Evolutionary conservation across 2,888 invertebrate species (phyloP).

Genomic region (Pecten maximus): DNA sequence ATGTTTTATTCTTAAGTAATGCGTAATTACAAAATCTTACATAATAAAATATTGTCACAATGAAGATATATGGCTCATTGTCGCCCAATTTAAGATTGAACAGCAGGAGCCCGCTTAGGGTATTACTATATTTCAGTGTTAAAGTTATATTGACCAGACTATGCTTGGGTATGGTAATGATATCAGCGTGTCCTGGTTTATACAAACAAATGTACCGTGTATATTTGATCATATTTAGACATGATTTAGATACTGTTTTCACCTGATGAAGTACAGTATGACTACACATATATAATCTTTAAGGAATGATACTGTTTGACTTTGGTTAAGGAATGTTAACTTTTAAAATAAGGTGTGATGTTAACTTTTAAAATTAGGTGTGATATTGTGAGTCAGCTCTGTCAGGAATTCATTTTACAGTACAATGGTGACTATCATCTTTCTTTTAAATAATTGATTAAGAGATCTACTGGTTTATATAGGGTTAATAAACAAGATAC

Average conservation of each 20-base stretch:
- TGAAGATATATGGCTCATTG: neutral
- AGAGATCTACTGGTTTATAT: neutral
- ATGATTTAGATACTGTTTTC: neutral
- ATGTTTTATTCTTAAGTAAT: neutral
- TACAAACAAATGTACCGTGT: slow-evolving; percentile 10
- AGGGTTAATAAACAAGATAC: too few species aligned
- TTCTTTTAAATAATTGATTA: too few species aligned
- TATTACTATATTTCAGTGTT: neutral
- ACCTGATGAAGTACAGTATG: neutral
- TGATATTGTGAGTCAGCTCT: too few species aligned
- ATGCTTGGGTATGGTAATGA: neutral
- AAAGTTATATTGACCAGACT: neutral
- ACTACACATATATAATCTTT: neutral
- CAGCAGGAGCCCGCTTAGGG: neutral
- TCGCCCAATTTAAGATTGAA: neutral
- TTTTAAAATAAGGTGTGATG: neutral
- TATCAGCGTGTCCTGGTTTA: neutral
- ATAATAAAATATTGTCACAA: neutral
- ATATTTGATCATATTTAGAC: slow-evolving; percentile 13
- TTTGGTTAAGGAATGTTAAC: neutral
- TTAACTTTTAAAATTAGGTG: too few species aligned
- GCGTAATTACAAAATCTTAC: neutral
- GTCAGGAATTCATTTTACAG: too few species aligned
- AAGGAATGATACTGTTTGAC: neutral
- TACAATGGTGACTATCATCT: too few species aligned